Evolutionary conservation across 2,888 invertebrate species (phyloP).

Genomic region (Heliconius aoede): DNA sequence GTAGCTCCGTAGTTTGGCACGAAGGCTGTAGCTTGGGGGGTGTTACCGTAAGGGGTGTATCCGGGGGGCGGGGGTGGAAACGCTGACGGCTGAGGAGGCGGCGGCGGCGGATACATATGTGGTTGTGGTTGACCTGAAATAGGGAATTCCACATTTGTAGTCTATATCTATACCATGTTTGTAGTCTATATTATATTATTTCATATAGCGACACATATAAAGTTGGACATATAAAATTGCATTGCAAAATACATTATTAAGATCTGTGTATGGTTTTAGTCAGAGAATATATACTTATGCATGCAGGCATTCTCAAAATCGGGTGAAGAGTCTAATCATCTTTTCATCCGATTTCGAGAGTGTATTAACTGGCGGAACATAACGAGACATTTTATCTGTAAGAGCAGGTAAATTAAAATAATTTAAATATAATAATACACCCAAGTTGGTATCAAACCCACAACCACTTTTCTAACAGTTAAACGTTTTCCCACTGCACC

Average conservation of each 20-base stretch:
- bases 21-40: constrained; percentile 74
- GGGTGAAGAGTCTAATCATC: no score
- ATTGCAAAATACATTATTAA: background rate
- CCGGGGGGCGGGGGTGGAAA: constrained; percentile 83
- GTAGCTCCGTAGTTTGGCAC: constrained; percentile 85
- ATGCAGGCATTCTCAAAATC: no score
- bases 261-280: background rate
- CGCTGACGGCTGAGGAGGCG: constrained; percentile 47
- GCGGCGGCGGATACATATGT: constrained; percentile 38
- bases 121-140: constrained; percentile 50
- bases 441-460: no score
- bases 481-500: background rate
- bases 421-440: background rate
- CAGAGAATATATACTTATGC: background rate
- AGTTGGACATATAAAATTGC: background rate
- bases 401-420: background rate
- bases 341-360: background rate
- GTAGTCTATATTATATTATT: background rate
- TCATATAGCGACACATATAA: no score
- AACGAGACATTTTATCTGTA: background rate
- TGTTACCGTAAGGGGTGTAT: constrained; percentile 77
- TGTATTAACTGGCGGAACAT: background rate
- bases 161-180: background rate
- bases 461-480: background rate
- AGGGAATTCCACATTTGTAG: constrained; percentile 24